Conservation (phyloP, 2,888 invertebrate genomes). For the Myopa testacea region DNA sequence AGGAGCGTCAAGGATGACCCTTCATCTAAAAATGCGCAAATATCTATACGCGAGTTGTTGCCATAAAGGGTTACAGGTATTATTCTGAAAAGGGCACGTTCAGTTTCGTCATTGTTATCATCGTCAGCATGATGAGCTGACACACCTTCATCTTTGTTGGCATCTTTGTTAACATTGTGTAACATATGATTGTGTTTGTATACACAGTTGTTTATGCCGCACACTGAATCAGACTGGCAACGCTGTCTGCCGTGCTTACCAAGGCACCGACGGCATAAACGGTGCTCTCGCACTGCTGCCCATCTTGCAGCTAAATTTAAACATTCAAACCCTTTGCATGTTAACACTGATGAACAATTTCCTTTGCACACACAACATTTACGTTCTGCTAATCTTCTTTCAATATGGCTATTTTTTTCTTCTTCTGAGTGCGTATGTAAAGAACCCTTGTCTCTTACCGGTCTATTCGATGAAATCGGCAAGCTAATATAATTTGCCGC, state of each 20-base stretch:
- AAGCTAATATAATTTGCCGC: slow-evolving; percentile 38
- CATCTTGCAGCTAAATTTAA: slow-evolving; percentile 34
- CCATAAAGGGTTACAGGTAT: slow-evolving; percentile 44
- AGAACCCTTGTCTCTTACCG: slow-evolving; percentile 41
- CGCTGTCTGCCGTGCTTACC: no score
- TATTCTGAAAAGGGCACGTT: slow-evolving; percentile 39
- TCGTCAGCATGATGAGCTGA: neutral
- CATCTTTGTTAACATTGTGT: slow-evolving; percentile 35
- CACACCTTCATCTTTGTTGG: neutral
- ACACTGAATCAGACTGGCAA: no score
- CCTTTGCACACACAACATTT: slow-evolving; percentile 37
- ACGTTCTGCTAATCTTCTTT: neutral
- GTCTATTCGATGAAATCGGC: slow-evolving; percentile 22
- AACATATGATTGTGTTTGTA: slow-evolving; percentile 11
- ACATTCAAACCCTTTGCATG: slow-evolving; percentile 14
- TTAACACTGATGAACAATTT: slow-evolving; percentile 11
- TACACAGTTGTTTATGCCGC: no score
- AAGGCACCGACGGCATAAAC: slow-evolving; percentile 26
- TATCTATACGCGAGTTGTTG: slow-evolving; percentile 37
- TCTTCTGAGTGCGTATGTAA: neutral
- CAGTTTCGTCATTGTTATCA: neutral
- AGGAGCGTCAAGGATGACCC: slow-evolving; percentile 41
- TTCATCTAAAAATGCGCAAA: slow-evolving; percentile 44
- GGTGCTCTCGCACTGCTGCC: slow-evolving; percentile 28
- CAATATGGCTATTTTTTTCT: neutral